Percentiles rank a stretch among this genome's conserved stretches.
Evolutionary conservation across 2,888 invertebrate species (phyloP).

Genomic region (Apodemia duryi): DNA sequence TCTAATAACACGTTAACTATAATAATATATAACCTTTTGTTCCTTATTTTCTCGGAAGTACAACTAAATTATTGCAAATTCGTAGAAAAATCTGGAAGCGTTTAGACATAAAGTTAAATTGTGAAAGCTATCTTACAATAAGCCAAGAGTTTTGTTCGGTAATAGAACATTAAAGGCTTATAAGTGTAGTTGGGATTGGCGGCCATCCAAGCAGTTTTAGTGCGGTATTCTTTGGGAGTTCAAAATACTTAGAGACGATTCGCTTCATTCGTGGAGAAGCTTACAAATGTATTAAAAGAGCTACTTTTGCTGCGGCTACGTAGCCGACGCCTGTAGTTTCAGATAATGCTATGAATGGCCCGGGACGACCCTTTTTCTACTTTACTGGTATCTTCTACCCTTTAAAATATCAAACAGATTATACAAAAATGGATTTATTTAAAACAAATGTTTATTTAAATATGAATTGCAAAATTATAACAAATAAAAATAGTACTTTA

Average conservation of each 20-base stretch:
- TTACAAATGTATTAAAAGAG: conserved; percentile 12
- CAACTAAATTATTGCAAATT: not conserved
- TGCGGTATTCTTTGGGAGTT: conserved; percentile 26
- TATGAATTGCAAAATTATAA: too few relatives aligned
- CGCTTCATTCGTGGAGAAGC: conserved; percentile 9
- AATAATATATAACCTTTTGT: too few relatives aligned
- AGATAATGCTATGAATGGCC: conserved; percentile 1
- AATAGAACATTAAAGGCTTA: conserved; percentile 30
- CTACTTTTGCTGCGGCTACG: not conserved
- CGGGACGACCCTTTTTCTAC: not conserved
- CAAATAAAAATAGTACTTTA: too few relatives aligned
- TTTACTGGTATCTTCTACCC: not conserved
- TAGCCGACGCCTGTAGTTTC: not conserved
- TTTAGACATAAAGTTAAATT: conserved; percentile 15
- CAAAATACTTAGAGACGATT: conserved; percentile 22
- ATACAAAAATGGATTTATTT: not conserved
- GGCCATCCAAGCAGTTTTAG: conserved; percentile 28
- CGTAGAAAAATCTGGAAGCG: conserved; percentile 2
- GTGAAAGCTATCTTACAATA: conserved; percentile 15
- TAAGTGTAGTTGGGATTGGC: conserved; percentile 28
- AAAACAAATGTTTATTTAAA: too few relatives aligned
- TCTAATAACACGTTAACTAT: too few relatives aligned
- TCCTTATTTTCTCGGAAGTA: too few relatives aligned
- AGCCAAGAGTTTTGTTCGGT: conserved; percentile 21
- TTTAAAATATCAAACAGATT: not conserved